Evolutionary conservation across 2,888 invertebrate species (phyloP), one percentile per base, ranked within the genome.

Genomic region (Diloba caeruleocephala): DNA sequence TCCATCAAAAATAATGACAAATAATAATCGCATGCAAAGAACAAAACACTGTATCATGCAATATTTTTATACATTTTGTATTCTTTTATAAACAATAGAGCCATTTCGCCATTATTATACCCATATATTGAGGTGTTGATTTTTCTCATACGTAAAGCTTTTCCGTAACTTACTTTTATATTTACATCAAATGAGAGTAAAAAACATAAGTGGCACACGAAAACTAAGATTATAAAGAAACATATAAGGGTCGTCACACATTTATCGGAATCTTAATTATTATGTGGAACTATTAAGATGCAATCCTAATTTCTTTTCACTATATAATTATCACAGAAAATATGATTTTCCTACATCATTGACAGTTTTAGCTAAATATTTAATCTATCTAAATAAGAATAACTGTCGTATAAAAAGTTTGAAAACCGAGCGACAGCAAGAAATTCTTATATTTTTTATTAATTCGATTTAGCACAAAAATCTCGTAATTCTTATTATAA

Each of bases 41-140:
- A 87, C 82, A 79, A 88, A 90, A 89, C 89, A 87, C 88, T 79
- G 76, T 72, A 77, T 78, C 91, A 90, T 92, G 90, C 91, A 90
- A 86, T 85, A 81, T 85, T 85, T 87, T 86, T 87, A 78, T 77
- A 81, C 49, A 73, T 80, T 82, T 82, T 79, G 66, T 72, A 67
- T 54, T 58, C 73, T 78, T 83, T 76, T 69, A 72, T 80, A 69
- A 73, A 78, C 78, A 78, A 65, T 67, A 78, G 64, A 60, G 71
- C 59, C 62, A 53, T 55, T 68, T 66, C 54, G 42, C 43, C 52
- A 42, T 63, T 52, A 41, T 38, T 43, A 71, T 67, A 63, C 66
- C 65, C 67, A 74, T 62, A 45, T 25, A 41, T 54, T 54, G 59
- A 69, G 68, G 57, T 65, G 41, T 25, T 29, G 29, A 41, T 61